These are phyloP conservation scores for Hippasteria phrygiana DNA, from an alignment of 53 echinoderm and acorn worm genomes.

Conservation along the genomic window DNA sequence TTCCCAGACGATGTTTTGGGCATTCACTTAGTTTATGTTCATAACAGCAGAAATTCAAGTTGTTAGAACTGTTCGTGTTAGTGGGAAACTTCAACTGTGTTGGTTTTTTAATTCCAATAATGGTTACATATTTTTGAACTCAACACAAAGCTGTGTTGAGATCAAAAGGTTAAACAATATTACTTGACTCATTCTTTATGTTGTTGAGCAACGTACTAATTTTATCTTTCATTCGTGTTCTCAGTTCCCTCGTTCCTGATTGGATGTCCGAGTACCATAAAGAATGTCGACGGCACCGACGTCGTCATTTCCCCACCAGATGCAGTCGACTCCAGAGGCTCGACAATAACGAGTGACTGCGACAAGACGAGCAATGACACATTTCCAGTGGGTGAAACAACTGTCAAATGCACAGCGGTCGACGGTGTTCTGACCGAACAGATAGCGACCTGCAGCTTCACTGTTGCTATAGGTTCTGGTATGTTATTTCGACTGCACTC, in stretches of 20 bases:
- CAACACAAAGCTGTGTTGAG: no score
- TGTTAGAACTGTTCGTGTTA: no score
- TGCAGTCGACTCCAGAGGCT: background rate
- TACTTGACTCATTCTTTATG: no score
- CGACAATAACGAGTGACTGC: background rate
- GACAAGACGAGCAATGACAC: conserved; percentile 5
- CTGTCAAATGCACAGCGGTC: background rate
- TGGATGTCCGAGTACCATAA: background rate
- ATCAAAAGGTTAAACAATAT: no score
- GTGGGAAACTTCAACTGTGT: no score
- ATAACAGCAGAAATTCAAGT: no score
- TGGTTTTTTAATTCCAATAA: no score
- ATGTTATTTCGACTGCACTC: background rate
- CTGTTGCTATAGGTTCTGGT: background rate
- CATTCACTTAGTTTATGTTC: no score
- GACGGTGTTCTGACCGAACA: background rate
- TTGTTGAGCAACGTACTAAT: background rate
- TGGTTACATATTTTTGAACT: no score
- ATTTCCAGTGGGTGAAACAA: background rate
- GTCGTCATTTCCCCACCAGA: background rate
- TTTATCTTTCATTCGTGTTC: background rate
- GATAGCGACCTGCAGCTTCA: background rate
- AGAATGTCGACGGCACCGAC: background rate
- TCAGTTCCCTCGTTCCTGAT: background rate
- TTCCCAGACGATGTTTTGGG: no score